Conservation (phyloP, 2,888 invertebrate species). For the Disparrhopalites patrizii region DNA sequence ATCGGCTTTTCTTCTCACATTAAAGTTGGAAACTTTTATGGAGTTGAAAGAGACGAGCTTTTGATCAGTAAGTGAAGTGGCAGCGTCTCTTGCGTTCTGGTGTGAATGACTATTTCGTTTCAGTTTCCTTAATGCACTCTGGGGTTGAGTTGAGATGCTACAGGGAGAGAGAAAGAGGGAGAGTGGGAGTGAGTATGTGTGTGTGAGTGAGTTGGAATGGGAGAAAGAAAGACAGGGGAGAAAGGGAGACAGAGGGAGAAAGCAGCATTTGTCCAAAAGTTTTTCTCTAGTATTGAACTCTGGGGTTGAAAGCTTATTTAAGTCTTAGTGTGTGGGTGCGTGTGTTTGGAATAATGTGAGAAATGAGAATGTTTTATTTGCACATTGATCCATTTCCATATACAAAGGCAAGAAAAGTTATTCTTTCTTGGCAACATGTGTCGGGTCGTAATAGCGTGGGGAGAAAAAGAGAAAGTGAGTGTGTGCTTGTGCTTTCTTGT, state of each 20-base stretch:
- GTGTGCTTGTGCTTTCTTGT: too few species aligned
- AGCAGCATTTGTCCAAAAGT: conserved; percentile 7
- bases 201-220: not conserved
- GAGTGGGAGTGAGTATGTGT: not conserved
- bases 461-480: too few species aligned
- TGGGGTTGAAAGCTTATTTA: not conserved
- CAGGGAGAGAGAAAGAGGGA: not conserved
- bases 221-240: not conserved
- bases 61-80: conserved; percentile 19
- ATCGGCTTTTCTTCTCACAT: conserved; percentile 2
- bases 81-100: not conserved
- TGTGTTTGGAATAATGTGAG: not conserved
- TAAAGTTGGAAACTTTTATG: conserved; percentile 11
- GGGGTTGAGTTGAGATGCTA: not conserved
- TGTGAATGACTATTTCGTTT: not conserved
- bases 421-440: not conserved
- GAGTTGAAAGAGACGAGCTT: conserved; percentile 15
- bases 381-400: not conserved
- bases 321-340: not conserved
- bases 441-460: not conserved
- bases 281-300: conserved; percentile 3
- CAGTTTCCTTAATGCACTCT: not conserved
- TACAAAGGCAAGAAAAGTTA: not conserved
- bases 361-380: not conserved
- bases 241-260: too few species aligned